Base-by-base conservation (phyloP, 2,797 vertebrate genomes). In the Aythya fuligula region DNA sequence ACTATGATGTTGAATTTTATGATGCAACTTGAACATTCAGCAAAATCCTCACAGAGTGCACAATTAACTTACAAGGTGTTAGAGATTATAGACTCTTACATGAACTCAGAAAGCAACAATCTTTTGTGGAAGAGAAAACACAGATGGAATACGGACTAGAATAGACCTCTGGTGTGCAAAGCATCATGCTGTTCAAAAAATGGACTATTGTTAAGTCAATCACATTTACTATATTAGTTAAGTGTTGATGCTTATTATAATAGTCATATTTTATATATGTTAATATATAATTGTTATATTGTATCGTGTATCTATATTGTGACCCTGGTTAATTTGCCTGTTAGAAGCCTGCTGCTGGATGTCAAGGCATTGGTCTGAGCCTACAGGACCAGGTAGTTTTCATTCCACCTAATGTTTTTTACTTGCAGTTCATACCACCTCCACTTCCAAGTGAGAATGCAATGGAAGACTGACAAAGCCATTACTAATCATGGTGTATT, bases 381-480 rank as follows among this genome's bases (percentile, higher is more conserved):
- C 28, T 73, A 15, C 61, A 78, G 13, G 8, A 67, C 21, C 30
- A 73, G 13, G 1, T 15, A 43, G 8, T 51, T 86, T 60, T 77
- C 5, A 18, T 47, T 64, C 19, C 13, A 60, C 5, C 4, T 53
- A 24, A 36, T 0, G 1, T 1, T 69, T 69, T 47, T 3, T 15
- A 41, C 13, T 54, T 73, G 70, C 19, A 25, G 21, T 22, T 6
- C 14, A 4, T 38, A 39, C 38, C 12, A 76, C 21, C 5, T 64
- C 24, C 30, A 3, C 13, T 74, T 83, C n/a, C 30, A n/a, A 41
- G 34, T 19, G 0, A 58, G 11, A 65, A 60, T 30, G 16, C 5
- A 25, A 9, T 12, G 6, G 27, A 21, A 74, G 5, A 74, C 7
- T 21, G 12, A 14, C 43, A 62, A 58, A 87, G 28, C 1, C 14